Evolutionary conservation across 2,113 vertebrate genomes (phyloP).

Genomic region (Labrus mixtus): DNA sequence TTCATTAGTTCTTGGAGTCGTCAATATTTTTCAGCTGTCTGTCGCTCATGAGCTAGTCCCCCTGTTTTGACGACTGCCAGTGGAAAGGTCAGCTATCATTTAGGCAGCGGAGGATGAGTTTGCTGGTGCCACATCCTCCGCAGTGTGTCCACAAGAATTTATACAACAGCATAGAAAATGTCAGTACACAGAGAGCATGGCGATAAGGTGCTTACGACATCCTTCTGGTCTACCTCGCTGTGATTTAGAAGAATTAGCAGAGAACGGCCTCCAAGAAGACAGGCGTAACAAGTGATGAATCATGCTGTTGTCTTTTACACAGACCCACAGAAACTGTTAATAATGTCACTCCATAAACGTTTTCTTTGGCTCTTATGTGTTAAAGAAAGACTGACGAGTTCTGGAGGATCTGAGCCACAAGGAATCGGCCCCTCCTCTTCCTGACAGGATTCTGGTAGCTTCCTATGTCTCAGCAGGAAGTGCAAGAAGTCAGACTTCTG

Average conservation of each 20-base stretch:
- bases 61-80: slow-evolving; percentile 49
- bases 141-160: slow-evolving; percentile 74
- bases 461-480: slow-evolving; percentile 84
- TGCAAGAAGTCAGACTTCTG: slow-evolving; percentile 74
- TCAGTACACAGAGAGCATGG: slow-evolving; percentile 66
- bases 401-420: slow-evolving; percentile 64
- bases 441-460: slow-evolving; percentile 81
- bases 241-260: slow-evolving; percentile 27
- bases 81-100: slow-evolving; percentile 79
- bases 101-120: slow-evolving; percentile 63
- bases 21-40: slow-evolving; percentile 61
- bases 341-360: slow-evolving; percentile 10
- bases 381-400: slow-evolving; percentile 52
- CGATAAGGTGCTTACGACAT: slow-evolving; percentile 53
- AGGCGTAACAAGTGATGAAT: slow-evolving; percentile 14
- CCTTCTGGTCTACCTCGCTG: slow-evolving; percentile 15
- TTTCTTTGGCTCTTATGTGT: slow-evolving; percentile 7
- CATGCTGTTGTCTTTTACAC: background rate
- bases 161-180: slow-evolving; percentile 75
- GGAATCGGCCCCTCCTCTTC: slow-evolving; percentile 73
- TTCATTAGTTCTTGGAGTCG: slow-evolving; percentile 51
- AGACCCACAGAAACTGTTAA: background rate
- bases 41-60: slow-evolving; percentile 27
- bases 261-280: slow-evolving; percentile 25
- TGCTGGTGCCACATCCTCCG: slow-evolving; percentile 63